Evolutionary conservation across 2,888 invertebrate species (phyloP).

Genomic region (Thelaira solivaga): DNA sequence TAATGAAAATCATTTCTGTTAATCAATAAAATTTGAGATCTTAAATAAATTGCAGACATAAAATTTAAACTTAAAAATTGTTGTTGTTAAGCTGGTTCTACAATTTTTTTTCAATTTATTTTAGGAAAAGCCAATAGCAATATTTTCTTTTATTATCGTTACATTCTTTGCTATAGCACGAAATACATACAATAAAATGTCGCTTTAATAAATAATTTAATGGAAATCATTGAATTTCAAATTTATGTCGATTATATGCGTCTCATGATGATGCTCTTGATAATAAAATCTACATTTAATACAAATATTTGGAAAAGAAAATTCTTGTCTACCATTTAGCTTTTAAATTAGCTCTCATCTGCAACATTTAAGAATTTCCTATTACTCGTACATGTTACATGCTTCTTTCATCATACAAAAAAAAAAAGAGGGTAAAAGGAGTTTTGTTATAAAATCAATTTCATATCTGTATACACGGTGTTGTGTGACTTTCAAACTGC

Average conservation of each 20-base stretch:
- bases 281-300: constrained; percentile 15
- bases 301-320: background rate
- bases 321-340: background rate
- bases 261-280: background rate
- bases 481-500: background rate
- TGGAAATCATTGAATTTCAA: constrained; percentile 2
- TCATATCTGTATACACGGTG: constrained; percentile 4
- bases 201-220: background rate
- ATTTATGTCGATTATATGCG: constrained; percentile 1
- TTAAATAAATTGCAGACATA: no score
- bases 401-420: background rate
- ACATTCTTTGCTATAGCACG: no score
- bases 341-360: constrained; percentile 22
- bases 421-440: background rate
- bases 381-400: background rate
- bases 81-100: no score
- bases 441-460: constrained; percentile 26
- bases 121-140: no score
- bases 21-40: background rate
- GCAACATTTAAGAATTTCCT: background rate
- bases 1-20: background rate
- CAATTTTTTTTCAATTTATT: no score
- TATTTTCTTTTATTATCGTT: no score
- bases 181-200: background rate
- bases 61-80: no score